Percentiles rank a stretch among this genome's conserved stretches.
These are phyloP conservation scores for Musca domestica DNA, from an alignment of 1,140 invertebrate genomes.

Conservation along the genomic window DNA sequence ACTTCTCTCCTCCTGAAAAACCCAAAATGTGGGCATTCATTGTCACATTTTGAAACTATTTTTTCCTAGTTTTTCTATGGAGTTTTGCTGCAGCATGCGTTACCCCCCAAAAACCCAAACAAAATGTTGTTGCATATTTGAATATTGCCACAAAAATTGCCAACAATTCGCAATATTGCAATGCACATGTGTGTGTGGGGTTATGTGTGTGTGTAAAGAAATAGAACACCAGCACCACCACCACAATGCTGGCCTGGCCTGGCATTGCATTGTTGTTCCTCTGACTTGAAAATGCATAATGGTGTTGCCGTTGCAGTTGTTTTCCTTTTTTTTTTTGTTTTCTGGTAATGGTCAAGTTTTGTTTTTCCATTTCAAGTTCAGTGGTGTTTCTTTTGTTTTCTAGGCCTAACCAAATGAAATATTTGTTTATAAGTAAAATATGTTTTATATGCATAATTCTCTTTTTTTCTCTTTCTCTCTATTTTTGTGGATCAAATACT, in stretches of 20 bases:
- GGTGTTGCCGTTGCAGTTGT: neutral
- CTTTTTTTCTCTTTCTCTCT: neutral
- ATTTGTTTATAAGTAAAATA: conserved; percentile 14
- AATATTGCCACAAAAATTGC: conserved; percentile 20
- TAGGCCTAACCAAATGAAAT: neutral
- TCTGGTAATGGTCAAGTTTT: conserved; percentile 1
- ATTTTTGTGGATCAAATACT: too few relatives aligned
- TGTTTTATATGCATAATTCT: conserved; percentile 1
- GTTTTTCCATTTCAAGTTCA: neutral
- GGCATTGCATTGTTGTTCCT: neutral
- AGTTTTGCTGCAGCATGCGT: neutral
- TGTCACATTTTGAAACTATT: conserved; percentile 1
- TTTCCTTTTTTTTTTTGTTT: neutral
- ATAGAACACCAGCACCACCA: neutral
- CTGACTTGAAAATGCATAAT: neutral
- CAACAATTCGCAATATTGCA: conserved; percentile 17
- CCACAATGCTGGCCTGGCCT: neutral
- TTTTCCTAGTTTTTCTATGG: neutral
- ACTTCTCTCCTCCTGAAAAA: too few relatives aligned
- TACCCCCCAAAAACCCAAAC: too few relatives aligned
- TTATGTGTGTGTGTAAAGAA: neutral
- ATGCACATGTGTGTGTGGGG: too few relatives aligned
- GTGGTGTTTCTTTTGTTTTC: too few relatives aligned
- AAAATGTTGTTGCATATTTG: conserved; percentile 16
- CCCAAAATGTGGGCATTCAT: conserved; percentile 3